These are phyloP conservation scores for Aplodontia rufa DNA, from an alignment of 2,113 vertebrate genomes.

Conservation along the genomic window DNA sequence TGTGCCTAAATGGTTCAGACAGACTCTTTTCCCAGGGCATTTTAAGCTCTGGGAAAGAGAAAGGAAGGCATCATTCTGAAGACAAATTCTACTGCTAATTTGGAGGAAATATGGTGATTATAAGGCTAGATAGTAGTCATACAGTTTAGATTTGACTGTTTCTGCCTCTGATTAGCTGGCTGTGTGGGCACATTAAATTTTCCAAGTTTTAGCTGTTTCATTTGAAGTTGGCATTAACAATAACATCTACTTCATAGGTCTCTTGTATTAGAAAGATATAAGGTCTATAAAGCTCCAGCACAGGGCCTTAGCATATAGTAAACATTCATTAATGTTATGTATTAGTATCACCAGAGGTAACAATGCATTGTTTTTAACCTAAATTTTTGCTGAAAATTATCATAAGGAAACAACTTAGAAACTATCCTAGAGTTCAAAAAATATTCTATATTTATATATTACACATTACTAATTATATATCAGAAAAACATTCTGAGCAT, in stretches of 20 bases:
- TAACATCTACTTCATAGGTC: background rate
- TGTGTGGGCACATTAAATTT: conserved; percentile 3
- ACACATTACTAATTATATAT: background rate
- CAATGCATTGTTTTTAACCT: background rate
- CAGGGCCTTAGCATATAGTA: background rate
- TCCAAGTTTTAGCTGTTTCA: background rate
- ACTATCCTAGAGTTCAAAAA: no score
- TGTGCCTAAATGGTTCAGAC: background rate
- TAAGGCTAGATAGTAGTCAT: background rate
- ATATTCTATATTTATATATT: background rate
- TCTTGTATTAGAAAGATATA: background rate
- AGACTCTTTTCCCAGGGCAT: background rate
- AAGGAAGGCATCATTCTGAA: background rate
- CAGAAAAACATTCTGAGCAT: background rate
- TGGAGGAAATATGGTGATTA: background rate
- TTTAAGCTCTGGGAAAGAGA: background rate
- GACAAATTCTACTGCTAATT: background rate
- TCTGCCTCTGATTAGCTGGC: background rate
- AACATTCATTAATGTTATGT: background rate
- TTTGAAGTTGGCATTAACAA: conserved; percentile 6
- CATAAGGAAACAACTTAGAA: no score
- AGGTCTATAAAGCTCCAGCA: background rate
- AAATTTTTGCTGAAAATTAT: background rate
- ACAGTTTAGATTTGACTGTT: background rate
- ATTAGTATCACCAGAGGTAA: background rate